Evolutionary conservation across 1,140 invertebrate species (phyloP).

Genomic region (Pygmarrhopalites habei): DNA sequence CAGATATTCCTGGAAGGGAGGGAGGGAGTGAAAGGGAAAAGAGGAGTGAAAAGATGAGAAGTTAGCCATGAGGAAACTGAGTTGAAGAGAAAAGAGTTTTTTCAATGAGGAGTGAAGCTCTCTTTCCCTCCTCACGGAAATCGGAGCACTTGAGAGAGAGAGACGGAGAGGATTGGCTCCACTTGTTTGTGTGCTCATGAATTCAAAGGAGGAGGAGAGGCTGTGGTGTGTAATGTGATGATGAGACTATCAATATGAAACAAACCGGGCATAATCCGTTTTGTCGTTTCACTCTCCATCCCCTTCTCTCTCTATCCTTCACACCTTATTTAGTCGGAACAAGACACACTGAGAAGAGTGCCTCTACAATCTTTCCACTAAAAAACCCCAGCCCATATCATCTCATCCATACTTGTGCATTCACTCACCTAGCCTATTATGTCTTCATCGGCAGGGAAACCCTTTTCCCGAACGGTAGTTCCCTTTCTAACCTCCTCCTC

Average conservation of each 20-base stretch:
- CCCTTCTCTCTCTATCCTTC: slow-evolving; percentile 22
- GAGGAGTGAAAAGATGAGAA: not conserved
- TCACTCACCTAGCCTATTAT: not conserved
- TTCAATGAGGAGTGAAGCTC: not conserved
- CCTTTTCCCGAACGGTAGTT: not conserved
- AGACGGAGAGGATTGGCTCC: not conserved
- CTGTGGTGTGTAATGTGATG: slow-evolving; percentile 31
- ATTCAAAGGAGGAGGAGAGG: not conserved
- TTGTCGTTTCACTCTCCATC: slow-evolving; percentile 16
- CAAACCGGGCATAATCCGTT: slow-evolving; percentile 35
- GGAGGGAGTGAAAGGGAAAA: slow-evolving; percentile 8
- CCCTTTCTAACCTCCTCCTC: not conserved
- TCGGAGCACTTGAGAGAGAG: not conserved
- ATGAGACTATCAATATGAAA: slow-evolving; percentile 36
- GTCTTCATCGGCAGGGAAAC: too few species aligned
- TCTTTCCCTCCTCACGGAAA: not conserved
- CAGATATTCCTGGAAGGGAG: slow-evolving; percentile 4
- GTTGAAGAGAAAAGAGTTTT: not conserved
- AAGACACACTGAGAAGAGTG: slow-evolving; percentile 12
- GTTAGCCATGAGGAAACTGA: slow-evolving; percentile 1
- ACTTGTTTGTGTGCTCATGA: not conserved
- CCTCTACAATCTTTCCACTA: slow-evolving; percentile 13
- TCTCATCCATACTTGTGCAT: not conserved
- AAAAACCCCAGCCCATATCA: not conserved
- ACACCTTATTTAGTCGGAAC: slow-evolving; percentile 38